phyloP scores from a whole-genome alignment of 2,113 vertebrate species.

The Mastomys coucha region DNA sequence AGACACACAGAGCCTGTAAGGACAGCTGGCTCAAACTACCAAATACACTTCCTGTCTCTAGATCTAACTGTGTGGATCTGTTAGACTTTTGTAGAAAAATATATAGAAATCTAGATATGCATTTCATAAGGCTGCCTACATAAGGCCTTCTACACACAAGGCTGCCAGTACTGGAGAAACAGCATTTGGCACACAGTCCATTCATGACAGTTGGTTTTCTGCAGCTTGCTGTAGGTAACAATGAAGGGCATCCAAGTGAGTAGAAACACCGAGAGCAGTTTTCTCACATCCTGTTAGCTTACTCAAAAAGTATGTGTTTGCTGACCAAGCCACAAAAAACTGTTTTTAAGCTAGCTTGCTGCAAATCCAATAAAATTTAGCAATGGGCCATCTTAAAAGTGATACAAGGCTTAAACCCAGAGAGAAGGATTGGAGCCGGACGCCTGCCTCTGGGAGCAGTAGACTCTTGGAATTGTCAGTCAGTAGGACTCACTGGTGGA shows the following conservation, averaged over 20 bases:
- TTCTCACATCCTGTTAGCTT: not conserved
- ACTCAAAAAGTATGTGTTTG: conserved; percentile 13
- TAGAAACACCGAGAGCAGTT: not conserved
- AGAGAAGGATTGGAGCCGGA: not conserved
- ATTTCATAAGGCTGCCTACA: conserved; percentile 57
- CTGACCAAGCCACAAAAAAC: not conserved
- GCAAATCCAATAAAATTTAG: conserved; percentile 34
- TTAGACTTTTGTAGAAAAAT: conserved; percentile 52
- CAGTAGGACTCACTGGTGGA: not conserved
- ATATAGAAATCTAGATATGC: conserved; percentile 61
- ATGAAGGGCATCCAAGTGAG: not conserved
- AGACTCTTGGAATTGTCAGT: not conserved
- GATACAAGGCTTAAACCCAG: not conserved
- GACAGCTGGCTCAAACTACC: conserved; percentile 72
- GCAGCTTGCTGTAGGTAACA: not conserved
- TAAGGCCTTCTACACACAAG: conserved; percentile 44
- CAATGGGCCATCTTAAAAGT: not conserved
- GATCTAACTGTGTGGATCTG: conserved; percentile 46
- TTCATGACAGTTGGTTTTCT: not conserved
- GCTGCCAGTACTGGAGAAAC: conserved; percentile 21
- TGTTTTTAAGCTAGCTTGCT: not conserved
- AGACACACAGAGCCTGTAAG: conserved; percentile 75
- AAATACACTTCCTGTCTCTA: conserved; percentile 59
- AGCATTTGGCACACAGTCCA: conserved; percentile 59
- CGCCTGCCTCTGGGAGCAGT: not conserved